phyloP scores from a whole-genome alignment of 2,797 vertebrate species.

The Heteromormyrus szaboi region DNA sequence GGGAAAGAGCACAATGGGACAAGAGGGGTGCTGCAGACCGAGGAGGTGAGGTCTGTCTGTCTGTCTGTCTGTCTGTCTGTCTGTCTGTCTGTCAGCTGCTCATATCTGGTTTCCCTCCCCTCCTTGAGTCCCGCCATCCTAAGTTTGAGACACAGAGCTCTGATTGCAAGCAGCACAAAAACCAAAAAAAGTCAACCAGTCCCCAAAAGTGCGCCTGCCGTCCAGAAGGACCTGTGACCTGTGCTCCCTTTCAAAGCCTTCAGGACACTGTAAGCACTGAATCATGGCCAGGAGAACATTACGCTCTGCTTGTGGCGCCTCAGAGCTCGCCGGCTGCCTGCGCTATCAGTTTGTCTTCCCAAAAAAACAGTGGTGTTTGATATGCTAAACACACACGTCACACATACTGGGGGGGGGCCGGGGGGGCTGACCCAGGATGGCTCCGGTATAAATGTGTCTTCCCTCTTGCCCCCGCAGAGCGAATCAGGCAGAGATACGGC shows the following conservation, averaged over 20 bases:
- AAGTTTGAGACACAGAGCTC: background rate
- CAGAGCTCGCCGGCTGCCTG: background rate
- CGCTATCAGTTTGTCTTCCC: background rate
- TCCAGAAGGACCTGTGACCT: background rate
- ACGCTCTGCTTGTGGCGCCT: background rate
- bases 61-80: background rate
- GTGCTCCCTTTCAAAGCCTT: background rate
- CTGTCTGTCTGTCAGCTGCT: background rate
- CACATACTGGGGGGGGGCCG: background rate
- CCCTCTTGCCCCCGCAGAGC: conserved; percentile 59
- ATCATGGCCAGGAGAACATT: background rate
- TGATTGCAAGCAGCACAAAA: background rate
- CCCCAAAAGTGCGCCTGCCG: background rate
- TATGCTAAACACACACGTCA: background rate
- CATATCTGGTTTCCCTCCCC: background rate
- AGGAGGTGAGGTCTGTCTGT: background rate
- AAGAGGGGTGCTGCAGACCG: background rate
- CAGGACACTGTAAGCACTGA: background rate
- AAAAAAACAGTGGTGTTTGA: background rate
- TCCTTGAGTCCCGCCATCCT: background rate
- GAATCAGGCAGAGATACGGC: conserved; percentile 84
- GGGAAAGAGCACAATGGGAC: background rate
- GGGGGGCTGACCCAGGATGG: background rate
- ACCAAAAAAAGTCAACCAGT: background rate
- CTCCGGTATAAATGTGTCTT: background rate